Conservation (phyloP, 2,888 invertebrate species). For the Tachina fera region DNA sequence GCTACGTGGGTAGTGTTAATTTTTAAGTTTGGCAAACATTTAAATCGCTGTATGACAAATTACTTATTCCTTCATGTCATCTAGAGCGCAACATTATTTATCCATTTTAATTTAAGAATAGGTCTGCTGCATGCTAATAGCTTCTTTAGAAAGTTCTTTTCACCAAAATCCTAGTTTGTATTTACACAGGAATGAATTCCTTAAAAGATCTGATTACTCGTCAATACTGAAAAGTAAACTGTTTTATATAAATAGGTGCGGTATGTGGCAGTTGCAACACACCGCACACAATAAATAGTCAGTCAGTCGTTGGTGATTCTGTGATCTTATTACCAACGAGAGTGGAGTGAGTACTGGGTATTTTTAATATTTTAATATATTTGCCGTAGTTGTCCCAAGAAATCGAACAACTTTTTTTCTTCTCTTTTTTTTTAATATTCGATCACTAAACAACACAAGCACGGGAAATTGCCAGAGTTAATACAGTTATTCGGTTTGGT, state of each 20-base stretch:
- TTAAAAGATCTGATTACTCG: slow-evolving; percentile 28
- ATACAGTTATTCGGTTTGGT: slow-evolving; percentile 77
- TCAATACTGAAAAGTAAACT: slow-evolving; percentile 37
- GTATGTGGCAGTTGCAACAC: slow-evolving; percentile 66
- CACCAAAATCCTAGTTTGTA: neutral
- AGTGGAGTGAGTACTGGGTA: slow-evolving; percentile 23
- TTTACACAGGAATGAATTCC: slow-evolving; percentile 5
- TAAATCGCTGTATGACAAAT: no score
- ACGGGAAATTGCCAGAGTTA: slow-evolving; percentile 69
- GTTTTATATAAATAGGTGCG: slow-evolving; percentile 60
- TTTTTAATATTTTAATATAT: slow-evolving; percentile 40
- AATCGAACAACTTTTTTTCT: slow-evolving; percentile 22
- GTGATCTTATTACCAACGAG: slow-evolving; percentile 52
- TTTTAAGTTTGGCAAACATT: no score
- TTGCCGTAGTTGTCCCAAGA: slow-evolving; percentile 55
- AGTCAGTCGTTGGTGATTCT: slow-evolving; percentile 40
- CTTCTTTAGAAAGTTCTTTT: neutral
- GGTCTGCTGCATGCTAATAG: no score
- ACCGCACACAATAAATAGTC: slow-evolving; percentile 30
- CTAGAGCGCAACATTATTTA: no score
- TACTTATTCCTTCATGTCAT: no score
- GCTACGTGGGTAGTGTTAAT: no score
- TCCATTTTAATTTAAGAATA: no score
- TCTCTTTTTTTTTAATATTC: neutral
- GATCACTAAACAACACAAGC: slow-evolving; percentile 13